Base-by-base conservation (phyloP, 2,888 invertebrate species). In the Stratiomys singularior region DNA sequence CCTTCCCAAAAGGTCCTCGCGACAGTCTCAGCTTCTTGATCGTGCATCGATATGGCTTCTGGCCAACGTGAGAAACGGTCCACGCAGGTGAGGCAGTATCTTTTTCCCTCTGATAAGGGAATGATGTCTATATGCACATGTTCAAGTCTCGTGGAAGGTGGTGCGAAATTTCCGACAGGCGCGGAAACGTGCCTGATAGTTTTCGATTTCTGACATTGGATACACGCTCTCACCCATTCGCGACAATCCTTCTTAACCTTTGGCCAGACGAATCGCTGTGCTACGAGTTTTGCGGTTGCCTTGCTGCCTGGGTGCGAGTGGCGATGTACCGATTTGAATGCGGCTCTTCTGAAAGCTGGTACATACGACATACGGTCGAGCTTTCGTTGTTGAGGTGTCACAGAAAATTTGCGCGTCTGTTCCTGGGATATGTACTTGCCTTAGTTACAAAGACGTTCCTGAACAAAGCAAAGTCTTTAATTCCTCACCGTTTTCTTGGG, bases 291-390 rank as follows among this genome's bases (percentile, higher is more conserved):
- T 15, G 66, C 18, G 27, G 66, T 28, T 15, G 44, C 30, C 1
- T 66, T 66, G 4, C 15, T 11, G 13, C 66, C 66, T 13, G 66
- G 66, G 18, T 66, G 66, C 13, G 27, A 60, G 11, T 56, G 60
- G n/a, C 44, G 46, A 15, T 79, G 78, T 0, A 83, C n/a, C 1
- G 18, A 28, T 11, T 82, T 37, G 74, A 83, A 82, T 0, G 80
- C 79, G 21, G 21, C 69, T 44, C 74, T 60, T 15, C 83, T 77
- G 1, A 82, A 78, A 15, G 27, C 0, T 11, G 44, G 13, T 15
- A 82, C n/a, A n/a, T n/a, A n/a, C 81, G 1, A 83, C 60, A 52
- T 79, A 83, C 13, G 83, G 82, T 21, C 82, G 64, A 1, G 81
- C 79, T 0, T 44, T 44, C 7, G 77, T 77, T 1, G 76, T 72